Percentiles rank a stretch among this genome's conserved stretches.
phyloP scores from a whole-genome alignment of 1,140 invertebrate genomes.

The Limonius californicus region DNA sequence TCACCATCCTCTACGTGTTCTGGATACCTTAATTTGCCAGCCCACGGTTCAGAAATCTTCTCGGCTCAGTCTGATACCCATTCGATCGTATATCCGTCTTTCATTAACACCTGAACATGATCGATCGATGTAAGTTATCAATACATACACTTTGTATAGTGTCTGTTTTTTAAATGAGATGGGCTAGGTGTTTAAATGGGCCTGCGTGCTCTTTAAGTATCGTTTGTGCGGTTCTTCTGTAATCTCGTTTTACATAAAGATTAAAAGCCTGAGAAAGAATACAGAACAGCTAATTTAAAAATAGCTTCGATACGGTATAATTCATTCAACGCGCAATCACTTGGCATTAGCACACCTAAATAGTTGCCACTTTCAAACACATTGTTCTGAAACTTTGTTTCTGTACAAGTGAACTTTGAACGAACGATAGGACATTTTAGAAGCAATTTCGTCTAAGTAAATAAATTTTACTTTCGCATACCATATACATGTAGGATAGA shows the following conservation, averaged over 20 bases:
- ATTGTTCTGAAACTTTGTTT: too few species aligned
- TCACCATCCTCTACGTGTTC: conserved; percentile 27
- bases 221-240: background rate
- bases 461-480: too few species aligned
- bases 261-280: background rate
- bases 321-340: too few species aligned
- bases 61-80: background rate
- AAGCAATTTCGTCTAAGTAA: too few species aligned
- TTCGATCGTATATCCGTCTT: conserved; percentile 16
- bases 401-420: too few species aligned
- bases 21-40: conserved; percentile 30
- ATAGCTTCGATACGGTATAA: too few species aligned
- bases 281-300: too few species aligned
- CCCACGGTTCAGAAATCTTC: conserved; percentile 19
- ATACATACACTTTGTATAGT: conserved; percentile 37
- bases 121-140: conserved; percentile 34
- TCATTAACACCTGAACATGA: conserved; percentile 26
- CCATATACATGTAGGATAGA: too few species aligned
- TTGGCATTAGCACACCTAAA: too few species aligned
- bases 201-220: background rate
- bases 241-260: background rate
- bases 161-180: conserved; percentile 29
- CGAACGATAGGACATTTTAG: too few species aligned
- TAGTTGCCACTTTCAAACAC: too few species aligned
- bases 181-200: conserved; percentile 11